phyloP scores from a whole-genome alignment of 1,140 invertebrate species.

The Lepidostoma basale region DNA sequence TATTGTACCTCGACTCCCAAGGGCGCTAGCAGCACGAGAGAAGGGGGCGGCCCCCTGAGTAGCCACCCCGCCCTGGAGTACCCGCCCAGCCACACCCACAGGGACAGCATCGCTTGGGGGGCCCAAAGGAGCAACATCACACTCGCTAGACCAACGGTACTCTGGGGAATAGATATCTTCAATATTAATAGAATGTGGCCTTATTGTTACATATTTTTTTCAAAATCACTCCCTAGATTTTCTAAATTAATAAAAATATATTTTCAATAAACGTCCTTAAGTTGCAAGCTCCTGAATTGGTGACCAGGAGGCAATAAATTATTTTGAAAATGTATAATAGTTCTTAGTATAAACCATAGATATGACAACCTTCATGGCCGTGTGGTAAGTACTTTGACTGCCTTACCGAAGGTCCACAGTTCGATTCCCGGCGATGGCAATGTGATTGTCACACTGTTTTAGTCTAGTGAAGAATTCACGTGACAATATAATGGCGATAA shows the following conservation, averaged over 20 bases:
- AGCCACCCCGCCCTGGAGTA: slow-evolving; percentile 49
- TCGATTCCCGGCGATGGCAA: too few species aligned
- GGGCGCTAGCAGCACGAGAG: slow-evolving; percentile 55
- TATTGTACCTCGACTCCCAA: slow-evolving; percentile 57
- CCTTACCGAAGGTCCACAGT: too few species aligned
- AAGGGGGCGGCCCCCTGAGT: slow-evolving; percentile 52
- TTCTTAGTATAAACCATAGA: too few species aligned
- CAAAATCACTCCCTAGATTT: neutral
- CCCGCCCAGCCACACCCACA: slow-evolving; percentile 51
- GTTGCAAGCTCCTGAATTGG: neutral
- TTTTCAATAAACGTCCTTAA: neutral
- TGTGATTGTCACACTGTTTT: too few species aligned
- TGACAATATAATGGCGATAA: too few species aligned
- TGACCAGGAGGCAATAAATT: too few species aligned
- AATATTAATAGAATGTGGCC: too few species aligned
- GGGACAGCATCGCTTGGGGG: slow-evolving; percentile 53
- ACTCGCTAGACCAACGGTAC: slow-evolving; percentile 51
- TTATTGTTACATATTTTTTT: neutral
- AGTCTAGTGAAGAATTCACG: too few species aligned
- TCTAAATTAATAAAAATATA: neutral
- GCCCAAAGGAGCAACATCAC: slow-evolving; percentile 57
- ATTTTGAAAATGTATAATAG: too few species aligned
- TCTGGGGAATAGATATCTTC: slow-evolving; percentile 51
- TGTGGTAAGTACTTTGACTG: too few species aligned
- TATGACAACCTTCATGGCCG: too few species aligned